Percentiles rank a stretch among this genome's conserved stretches.
phyloP scores from a whole-genome alignment of 2,888 invertebrate genomes.

The Xanthia icteritia region DNA sequence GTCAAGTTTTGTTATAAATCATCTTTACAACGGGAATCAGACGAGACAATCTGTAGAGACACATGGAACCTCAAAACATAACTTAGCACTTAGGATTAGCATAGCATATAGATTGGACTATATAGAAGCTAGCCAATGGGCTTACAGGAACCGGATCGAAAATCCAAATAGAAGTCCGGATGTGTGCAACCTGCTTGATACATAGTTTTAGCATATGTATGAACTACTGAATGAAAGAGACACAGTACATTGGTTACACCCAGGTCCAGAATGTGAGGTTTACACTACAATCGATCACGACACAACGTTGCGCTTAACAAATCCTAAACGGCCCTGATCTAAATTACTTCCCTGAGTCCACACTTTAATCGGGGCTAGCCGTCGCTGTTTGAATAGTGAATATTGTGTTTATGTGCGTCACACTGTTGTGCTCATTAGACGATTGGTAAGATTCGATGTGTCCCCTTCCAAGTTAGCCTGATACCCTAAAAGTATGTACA shows the following conservation, averaged over 20 bases:
- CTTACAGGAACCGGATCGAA: slow-evolving; percentile 16
- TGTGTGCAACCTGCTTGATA: slow-evolving; percentile 34
- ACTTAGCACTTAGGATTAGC: slow-evolving; percentile 20
- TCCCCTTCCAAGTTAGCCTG: slow-evolving; percentile 86
- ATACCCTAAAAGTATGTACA: slow-evolving; percentile 78
- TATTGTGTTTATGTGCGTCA: slow-evolving; percentile 90
- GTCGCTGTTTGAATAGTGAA: slow-evolving; percentile 84
- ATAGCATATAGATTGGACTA: slow-evolving; percentile 23
- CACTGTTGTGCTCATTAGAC: slow-evolving; percentile 88
- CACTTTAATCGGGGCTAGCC: slow-evolving; percentile 81
- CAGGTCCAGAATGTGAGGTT: slow-evolving; percentile 42
- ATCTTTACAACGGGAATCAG: slow-evolving; percentile 1
- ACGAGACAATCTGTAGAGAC: slow-evolving; percentile 31
- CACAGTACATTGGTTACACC: slow-evolving; percentile 52
- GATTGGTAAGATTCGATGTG: slow-evolving; percentile 84
- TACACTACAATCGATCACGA: slow-evolving; percentile 48
- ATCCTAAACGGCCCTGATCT: slow-evolving; percentile 57
- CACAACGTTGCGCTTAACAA: slow-evolving; percentile 55
- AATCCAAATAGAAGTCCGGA: slow-evolving; percentile 38
- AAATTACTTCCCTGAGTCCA: slow-evolving; percentile 63
- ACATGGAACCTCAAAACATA: slow-evolving; percentile 30
- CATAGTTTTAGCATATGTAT: slow-evolving; percentile 51
- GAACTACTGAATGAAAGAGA: slow-evolving; percentile 53
- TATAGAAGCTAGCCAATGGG: not conserved
- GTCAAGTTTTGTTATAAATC: not conserved